Conservation (phyloP, 1,140 invertebrate genomes). For the Pentalonia nigronervosa region DNA sequence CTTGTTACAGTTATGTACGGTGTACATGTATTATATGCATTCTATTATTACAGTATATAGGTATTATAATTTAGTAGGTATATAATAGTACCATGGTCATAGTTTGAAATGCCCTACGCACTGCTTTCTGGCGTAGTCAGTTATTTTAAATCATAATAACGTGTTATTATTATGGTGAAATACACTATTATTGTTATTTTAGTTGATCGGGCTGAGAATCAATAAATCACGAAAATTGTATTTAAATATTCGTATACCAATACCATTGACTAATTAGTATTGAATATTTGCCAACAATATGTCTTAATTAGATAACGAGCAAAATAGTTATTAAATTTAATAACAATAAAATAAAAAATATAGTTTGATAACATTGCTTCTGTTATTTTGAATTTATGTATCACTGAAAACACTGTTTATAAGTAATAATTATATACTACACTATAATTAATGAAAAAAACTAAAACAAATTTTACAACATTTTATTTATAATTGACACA, state of each 20-base stretch:
- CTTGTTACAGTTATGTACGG: background rate
- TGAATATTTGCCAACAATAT: background rate
- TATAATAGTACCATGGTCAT: background rate
- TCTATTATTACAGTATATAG: background rate
- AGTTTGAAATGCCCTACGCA: background rate
- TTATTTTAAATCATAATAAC: background rate
- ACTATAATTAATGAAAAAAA: background rate
- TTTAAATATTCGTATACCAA: no score
- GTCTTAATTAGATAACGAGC: background rate
- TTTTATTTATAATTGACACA: background rate
- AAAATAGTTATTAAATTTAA: background rate
- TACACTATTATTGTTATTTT: background rate
- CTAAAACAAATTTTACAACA: background rate
- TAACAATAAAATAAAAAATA: background rate
- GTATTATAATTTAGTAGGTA: background rate
- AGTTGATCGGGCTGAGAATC: background rate
- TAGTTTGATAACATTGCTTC: background rate
- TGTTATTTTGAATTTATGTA: background rate
- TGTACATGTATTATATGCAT: background rate
- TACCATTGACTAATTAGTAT: no score
- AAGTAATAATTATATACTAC: background rate
- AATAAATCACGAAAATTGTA: background rate
- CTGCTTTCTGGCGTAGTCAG: background rate
- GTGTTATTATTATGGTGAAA: background rate
- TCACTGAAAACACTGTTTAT: background rate